phyloP scores from a whole-genome alignment of 2,888 invertebrate species.

The Pasiphila rectangulata region DNA sequence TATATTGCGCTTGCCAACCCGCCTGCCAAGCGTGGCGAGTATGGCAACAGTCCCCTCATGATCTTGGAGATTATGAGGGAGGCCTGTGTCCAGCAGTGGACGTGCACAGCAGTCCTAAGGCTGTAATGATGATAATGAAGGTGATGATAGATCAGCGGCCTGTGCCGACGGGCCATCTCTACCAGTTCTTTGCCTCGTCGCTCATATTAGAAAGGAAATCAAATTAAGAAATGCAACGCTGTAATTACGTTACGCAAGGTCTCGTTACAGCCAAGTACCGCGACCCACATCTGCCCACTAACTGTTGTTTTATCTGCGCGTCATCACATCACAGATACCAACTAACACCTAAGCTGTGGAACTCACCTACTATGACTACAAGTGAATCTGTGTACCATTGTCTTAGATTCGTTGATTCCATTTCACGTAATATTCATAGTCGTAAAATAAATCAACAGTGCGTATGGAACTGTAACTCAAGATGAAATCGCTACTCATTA shows the following conservation, averaged over 20 bases:
- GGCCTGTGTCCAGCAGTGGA: too few relatives aligned
- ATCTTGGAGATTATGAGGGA: too few relatives aligned
- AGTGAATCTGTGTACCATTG: conserved; percentile 7
- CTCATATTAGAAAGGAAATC: conserved; percentile 23
- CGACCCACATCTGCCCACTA: conserved; percentile 27
- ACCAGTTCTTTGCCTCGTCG: neutral
- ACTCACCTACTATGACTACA: too few relatives aligned
- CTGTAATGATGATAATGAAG: too few relatives aligned
- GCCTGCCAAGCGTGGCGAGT: too few relatives aligned
- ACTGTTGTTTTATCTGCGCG: conserved; percentile 7
- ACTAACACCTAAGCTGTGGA: conserved; percentile 1
- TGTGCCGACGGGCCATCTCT: too few relatives aligned
- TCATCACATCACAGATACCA: neutral
- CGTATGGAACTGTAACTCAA: neutral
- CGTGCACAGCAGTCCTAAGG: too few relatives aligned
- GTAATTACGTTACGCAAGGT: conserved; percentile 36
- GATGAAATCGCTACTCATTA: neutral
- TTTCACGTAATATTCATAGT: neutral
- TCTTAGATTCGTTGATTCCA: conserved; percentile 9
- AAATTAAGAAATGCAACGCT: conserved; percentile 22
- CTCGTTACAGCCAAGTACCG: conserved; percentile 23
- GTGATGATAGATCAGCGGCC: too few relatives aligned
- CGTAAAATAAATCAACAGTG: neutral
- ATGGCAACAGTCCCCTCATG: too few relatives aligned
- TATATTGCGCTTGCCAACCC: too few relatives aligned